These are phyloP conservation scores for Propithecus perrieri DNA, from an alignment of 2,797 vertebrate species.

Conservation along the genomic window DNA sequence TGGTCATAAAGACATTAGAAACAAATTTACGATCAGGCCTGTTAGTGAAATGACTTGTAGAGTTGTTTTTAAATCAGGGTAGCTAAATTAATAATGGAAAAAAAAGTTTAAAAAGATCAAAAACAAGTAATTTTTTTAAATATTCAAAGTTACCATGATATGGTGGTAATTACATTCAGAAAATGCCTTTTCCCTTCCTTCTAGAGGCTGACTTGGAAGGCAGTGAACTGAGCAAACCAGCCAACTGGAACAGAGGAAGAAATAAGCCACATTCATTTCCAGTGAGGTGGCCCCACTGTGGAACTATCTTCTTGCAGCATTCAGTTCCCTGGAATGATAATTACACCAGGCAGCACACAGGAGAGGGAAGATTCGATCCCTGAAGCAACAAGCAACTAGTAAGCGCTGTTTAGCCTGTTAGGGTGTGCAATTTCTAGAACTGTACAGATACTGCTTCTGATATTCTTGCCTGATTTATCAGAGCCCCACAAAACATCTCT, in stretches of 20 bases:
- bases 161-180: slow-evolving; percentile 69
- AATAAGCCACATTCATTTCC: slow-evolving; percentile 80
- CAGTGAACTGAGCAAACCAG: slow-evolving; percentile 69
- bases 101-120: slow-evolving; percentile 49
- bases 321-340: slow-evolving; percentile 74
- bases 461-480: neutral
- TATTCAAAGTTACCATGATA: slow-evolving; percentile 44
- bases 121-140: neutral
- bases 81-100: slow-evolving; percentile 71
- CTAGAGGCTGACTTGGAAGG: slow-evolving; percentile 55
- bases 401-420: slow-evolving; percentile 67
- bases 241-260: slow-evolving; percentile 73
- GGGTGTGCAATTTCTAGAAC: slow-evolving; percentile 52
- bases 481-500: neutral
- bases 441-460: neutral
- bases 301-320: slow-evolving; percentile 63
- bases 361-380: slow-evolving; percentile 75
- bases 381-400: slow-evolving; percentile 56
- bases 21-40: slow-evolving; percentile 65
- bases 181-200: slow-evolving; percentile 58
- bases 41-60: slow-evolving; percentile 73
- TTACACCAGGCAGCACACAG: slow-evolving; percentile 33
- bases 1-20: slow-evolving; percentile 75
- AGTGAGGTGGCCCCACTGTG: slow-evolving; percentile 63
- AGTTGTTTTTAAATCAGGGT: slow-evolving; percentile 65